Evolutionary conservation across 2,888 invertebrate species (phyloP), one percentile per base, ranked within the genome.

Genomic region (Diaprepes abbreviatus): DNA sequence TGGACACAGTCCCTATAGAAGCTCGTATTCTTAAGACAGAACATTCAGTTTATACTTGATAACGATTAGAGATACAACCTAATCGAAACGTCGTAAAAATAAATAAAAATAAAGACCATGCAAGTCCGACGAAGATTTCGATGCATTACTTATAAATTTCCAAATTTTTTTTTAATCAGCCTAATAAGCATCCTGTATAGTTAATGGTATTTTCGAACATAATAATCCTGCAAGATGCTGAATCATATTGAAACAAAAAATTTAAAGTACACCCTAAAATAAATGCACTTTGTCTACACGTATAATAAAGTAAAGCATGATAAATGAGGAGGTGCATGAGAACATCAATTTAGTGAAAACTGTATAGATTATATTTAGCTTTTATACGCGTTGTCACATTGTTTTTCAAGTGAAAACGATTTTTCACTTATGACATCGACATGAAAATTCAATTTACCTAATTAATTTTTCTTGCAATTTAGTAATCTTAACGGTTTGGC

Each of bases 371-470:
- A 69, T 58, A 69, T 69, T 69, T 69, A 64, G 64, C 58, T 50
- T 57, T 43, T 40, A 43, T 62, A 63, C 38, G 63, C 62, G 36
- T 40, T 69, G 69, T 63, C 64, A 57, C 69, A 64, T 69, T 69
- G 69, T 69, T 69, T 69, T 59, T 50, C 31, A 36, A 36, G 38
- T 38, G 52, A 28, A 58, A 64, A 64, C 69, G 54, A 69, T 69
- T 69, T 69, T 65, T 69, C 69, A 69, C 64, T 64, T 69, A 69
- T 69, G 69, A 65, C 69, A 59, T 35, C 40, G 43, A 69, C 69
- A 69, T 33, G 64, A 43, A 60, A 69, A 64, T 33, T 50, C 69
- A 69, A 69, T 69, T 69, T 64, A 65, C 36, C 59, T 69, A 69
- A 69, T 69, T 64, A 64, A 52, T 66, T 60, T 40, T 43, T 55